Evolutionary conservation across 92 coral and sea anemone species (phyloP), one percentile per base, ranked within the genome.

Genomic region (Heteractis magnifica): DNA sequence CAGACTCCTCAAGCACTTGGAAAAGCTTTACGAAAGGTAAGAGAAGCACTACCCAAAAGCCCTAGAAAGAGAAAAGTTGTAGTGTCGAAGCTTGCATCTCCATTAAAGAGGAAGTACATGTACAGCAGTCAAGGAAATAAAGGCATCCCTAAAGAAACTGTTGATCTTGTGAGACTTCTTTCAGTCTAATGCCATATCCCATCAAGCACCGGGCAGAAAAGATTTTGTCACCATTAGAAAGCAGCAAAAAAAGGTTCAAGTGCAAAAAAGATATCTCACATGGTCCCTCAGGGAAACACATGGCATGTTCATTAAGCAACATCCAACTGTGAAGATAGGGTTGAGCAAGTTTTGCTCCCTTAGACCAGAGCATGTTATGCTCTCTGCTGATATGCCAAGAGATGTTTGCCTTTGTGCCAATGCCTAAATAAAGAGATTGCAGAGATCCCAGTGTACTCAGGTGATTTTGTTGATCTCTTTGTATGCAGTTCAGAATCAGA

Each of bases 211-310:
- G 8, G 90, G 90, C 50, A 91, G 49, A 76, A 16, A 19, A 49
- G 86, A 88, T 81, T 85, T 85, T 78, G 84, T 88, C 16, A 88
- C 86, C 4, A 83, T 85, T 13, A 75, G 62, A 55, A 26, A 51
- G 49, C 60, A 86, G 56, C 82, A 70, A 18, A 50, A 85, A 88
- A 52, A 20, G 53, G 56, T 76, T 19, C 84, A 89, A 73, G 62
- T 90, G 8, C 93, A 90, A 81, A 90, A 88, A 78, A 84, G 94
- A 86, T 89, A 90, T 81, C 4, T 90, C 72, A 23, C 80, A 75
- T 85, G 81, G 84, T 90, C 87, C 8, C 44, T 90, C 62, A 11
- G 49, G 48, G 93, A 90, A 76, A 52, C 82, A 9, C 82, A 53
- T 86, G 88, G 78, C 23, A 41, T 89, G 16, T 89, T 89, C 49